phyloP scores from a whole-genome alignment of 2,113 vertebrate species.

The Chiloscyllium plagiosum region DNA sequence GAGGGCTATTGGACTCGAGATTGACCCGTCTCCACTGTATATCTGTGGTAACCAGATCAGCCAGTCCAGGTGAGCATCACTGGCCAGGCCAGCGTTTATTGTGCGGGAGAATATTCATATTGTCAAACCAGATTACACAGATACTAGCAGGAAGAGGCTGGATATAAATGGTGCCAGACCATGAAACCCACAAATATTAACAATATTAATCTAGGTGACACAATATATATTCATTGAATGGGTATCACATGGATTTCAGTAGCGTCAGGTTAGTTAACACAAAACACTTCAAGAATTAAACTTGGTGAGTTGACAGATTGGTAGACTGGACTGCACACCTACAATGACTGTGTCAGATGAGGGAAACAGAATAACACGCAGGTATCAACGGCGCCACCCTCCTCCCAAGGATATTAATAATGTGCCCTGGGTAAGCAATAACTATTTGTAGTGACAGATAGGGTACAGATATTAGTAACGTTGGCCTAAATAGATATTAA shows the following conservation, averaged over 20 bases:
- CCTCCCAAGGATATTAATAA: neutral
- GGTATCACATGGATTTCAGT: neutral
- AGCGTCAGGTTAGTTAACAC: neutral
- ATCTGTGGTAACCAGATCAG: neutral
- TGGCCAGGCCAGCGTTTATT: too few species aligned
- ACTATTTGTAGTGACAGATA: neutral
- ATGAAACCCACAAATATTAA: neutral
- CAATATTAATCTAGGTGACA: neutral
- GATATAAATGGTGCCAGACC: neutral
- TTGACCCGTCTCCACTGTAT: too few species aligned
- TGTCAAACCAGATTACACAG: too few species aligned
- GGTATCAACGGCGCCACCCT: too few species aligned
- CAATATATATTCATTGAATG: neutral
- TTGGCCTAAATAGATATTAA: neutral
- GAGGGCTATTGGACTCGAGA: too few species aligned
- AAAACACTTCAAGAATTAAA: neutral
- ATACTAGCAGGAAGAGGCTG: neutral
- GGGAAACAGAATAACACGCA: neutral
- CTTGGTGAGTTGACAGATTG: too few species aligned
- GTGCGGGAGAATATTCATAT: too few species aligned
- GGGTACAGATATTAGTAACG: neutral
- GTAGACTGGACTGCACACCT: too few species aligned
- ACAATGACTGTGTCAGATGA: too few species aligned
- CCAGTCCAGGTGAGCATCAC: too few species aligned
- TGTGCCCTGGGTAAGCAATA: neutral